Conservation (phyloP, 2,797 vertebrate species). For the Rhinoraja longicauda region DNA sequence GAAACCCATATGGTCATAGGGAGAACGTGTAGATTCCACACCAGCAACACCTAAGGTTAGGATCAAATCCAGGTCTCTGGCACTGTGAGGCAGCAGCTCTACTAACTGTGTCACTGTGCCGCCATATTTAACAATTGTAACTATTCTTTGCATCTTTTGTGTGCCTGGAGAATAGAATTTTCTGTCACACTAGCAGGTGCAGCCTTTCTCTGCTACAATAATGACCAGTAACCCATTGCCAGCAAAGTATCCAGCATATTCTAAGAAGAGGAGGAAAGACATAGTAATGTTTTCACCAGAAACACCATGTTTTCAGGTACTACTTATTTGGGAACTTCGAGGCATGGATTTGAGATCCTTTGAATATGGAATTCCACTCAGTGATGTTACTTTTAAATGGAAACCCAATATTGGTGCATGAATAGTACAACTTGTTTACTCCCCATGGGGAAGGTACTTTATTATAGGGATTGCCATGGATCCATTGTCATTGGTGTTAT, state of each 20-base stretch:
- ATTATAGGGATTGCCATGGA: neutral
- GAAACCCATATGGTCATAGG: too few species aligned
- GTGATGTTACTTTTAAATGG: neutral
- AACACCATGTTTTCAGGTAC: neutral
- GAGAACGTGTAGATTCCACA: too few species aligned
- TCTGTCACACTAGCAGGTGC: too few species aligned
- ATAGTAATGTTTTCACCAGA: neutral
- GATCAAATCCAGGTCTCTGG: too few species aligned
- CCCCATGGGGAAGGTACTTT: neutral
- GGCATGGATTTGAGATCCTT: too few species aligned
- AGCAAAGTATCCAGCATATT: too few species aligned
- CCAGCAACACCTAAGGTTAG: too few species aligned
- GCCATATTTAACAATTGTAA: neutral
- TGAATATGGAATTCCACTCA: neutral
- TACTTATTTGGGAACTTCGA: neutral
- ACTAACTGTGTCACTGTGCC: too few species aligned
- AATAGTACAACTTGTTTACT: neutral
- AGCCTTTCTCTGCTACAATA: too few species aligned
- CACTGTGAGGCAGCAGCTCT: too few species aligned
- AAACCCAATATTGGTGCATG: neutral
- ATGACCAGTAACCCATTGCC: too few species aligned
- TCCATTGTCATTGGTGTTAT: neutral
- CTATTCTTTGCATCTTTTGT: neutral
- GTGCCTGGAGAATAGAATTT: neutral
- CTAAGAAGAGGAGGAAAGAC: too few species aligned